Evolutionary conservation across 1,140 invertebrate genomes (phyloP).

Genomic region (Melipona quadrifasciata): DNA sequence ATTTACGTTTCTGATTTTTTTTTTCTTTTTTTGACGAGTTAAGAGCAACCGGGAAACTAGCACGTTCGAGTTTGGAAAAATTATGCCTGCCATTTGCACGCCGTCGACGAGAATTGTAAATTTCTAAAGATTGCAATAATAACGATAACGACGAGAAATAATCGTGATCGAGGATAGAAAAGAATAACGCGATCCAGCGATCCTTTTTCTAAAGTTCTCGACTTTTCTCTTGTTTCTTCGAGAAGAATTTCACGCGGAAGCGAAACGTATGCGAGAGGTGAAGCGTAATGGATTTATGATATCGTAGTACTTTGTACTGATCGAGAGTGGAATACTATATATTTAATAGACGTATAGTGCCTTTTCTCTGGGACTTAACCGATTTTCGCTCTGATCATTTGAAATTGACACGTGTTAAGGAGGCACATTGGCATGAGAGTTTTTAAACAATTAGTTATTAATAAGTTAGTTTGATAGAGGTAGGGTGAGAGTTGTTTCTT

Average conservation of each 20-base stretch:
- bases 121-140: background rate
- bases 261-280: background rate
- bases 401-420: constrained; percentile 62
- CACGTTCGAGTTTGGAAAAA: background rate
- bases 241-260: background rate
- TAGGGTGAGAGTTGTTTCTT: constrained; percentile 50
- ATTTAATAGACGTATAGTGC: constrained; percentile 72
- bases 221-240: background rate
- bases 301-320: constrained; percentile 18
- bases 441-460: constrained; percentile 30
- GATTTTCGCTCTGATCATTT: constrained; percentile 53
- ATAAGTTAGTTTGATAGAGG: constrained; percentile 57
- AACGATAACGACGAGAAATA: too few species aligned
- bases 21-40: background rate
- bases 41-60: background rate
- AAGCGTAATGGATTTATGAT: constrained; percentile 6
- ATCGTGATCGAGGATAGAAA: background rate
- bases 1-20: background rate
- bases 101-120: constrained; percentile 24
- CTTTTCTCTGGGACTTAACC: constrained; percentile 72
- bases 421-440: constrained; percentile 69
- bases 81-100: constrained; percentile 30
- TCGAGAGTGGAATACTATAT: constrained; percentile 56
- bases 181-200: background rate
- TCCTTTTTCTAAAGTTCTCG: background rate